Conservation (phyloP, 2,113 vertebrate genomes). For the Poecilia latipinna region DNA sequence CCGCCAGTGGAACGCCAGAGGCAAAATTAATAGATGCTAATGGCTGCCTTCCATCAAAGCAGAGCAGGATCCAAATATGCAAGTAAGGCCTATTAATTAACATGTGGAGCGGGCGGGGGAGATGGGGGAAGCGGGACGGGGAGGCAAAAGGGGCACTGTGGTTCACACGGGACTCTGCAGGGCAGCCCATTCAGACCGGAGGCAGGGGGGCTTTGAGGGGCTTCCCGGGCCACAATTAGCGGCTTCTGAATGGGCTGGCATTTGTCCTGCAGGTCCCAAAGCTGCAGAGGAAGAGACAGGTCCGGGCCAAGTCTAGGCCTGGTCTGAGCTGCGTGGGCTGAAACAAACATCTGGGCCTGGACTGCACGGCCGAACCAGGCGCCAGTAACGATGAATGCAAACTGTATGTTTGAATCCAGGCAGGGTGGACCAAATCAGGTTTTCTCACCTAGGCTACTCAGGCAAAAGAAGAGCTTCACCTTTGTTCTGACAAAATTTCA, state of each 20-base stretch:
- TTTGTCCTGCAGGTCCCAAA: slow-evolving; percentile 76
- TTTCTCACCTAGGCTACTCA: too few species aligned
- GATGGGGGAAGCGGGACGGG: slow-evolving; percentile 27
- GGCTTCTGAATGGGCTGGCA: slow-evolving; percentile 73
- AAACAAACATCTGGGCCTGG: neutral
- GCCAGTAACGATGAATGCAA: neutral
- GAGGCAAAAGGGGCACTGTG: slow-evolving; percentile 51
- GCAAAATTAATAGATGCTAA: slow-evolving; percentile 84
- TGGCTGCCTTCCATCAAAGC: slow-evolving; percentile 79
- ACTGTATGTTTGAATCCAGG: too few species aligned
- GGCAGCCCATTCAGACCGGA: slow-evolving; percentile 55
- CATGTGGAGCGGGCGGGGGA: slow-evolving; percentile 37
- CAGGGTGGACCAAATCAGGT: too few species aligned
- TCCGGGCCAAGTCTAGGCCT: neutral
- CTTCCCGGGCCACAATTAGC: slow-evolving; percentile 71
- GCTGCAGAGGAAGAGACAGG: neutral
- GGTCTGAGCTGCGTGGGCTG: neutral
- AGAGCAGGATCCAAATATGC: slow-evolving; percentile 72
- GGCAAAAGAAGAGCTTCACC: too few species aligned
- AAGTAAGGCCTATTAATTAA: slow-evolving; percentile 82
- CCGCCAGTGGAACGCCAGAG: slow-evolving; percentile 75
- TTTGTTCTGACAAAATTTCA: too few species aligned
- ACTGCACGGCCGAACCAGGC: neutral
- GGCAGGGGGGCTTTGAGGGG: slow-evolving; percentile 66
- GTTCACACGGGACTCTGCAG: slow-evolving; percentile 80